Conservation (phyloP, 2,888 invertebrate species). For the Drosophila affinis region DNA sequence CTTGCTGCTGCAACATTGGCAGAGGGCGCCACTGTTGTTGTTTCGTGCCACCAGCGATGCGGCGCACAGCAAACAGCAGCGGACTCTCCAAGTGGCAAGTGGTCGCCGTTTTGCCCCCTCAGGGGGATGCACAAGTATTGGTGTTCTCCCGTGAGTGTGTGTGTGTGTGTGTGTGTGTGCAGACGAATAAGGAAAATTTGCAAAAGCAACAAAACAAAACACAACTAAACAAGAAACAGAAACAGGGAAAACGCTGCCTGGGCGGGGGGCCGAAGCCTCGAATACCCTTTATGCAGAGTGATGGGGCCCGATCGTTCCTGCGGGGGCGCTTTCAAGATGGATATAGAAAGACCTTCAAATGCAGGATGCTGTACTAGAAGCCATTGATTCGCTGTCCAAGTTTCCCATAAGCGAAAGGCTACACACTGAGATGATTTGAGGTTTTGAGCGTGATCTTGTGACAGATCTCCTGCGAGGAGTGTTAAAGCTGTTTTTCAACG, state of each 20-base stretch:
- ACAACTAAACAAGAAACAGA: constrained; percentile 55
- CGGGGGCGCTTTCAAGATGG: neutral
- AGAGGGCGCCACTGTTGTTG: constrained; percentile 82
- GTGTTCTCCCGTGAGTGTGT: constrained; percentile 23
- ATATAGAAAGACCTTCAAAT: constrained; percentile 18
- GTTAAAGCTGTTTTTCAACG: neutral
- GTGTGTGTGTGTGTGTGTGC: constrained; percentile 8
- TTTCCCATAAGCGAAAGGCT: constrained; percentile 9
- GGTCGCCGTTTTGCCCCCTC: constrained; percentile 15
- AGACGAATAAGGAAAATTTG: constrained; percentile 64
- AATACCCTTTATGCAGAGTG: neutral
- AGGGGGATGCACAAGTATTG: constrained; percentile 36
- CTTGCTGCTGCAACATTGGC: constrained; percentile 80
- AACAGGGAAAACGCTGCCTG: constrained; percentile 20
- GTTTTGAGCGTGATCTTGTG: neutral
- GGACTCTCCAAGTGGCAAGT: constrained; percentile 42
- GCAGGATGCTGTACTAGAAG: neutral
- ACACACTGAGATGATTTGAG: neutral
- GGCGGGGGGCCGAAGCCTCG: neutral
- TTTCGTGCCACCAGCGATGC: constrained; percentile 82
- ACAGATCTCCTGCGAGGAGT: neutral
- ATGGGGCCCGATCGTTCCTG: neutral
- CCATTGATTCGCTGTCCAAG: neutral
- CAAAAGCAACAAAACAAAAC: constrained; percentile 64
- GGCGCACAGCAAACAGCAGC: constrained; percentile 70